Conservation (phyloP, 2,797 vertebrate species). For the Pagetopsis macropterus region DNA sequence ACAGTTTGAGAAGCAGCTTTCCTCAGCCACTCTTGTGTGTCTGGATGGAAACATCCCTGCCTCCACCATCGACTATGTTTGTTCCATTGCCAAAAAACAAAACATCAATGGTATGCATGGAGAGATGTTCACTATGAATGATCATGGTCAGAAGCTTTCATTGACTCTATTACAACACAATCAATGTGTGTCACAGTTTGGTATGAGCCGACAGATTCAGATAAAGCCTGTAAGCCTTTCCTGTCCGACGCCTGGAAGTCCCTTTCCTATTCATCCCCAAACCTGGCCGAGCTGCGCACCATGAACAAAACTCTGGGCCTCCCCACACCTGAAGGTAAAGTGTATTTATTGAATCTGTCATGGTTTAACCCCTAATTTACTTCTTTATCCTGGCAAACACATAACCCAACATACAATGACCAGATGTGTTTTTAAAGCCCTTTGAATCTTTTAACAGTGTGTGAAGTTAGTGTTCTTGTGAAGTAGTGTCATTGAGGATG, state of each 20-base stretch:
- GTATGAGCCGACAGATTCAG: conserved; percentile 91
- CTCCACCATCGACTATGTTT: conserved; percentile 89
- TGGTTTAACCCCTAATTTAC: neutral
- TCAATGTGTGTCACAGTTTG: conserved; percentile 83
- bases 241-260: conserved; percentile 90
- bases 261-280: conserved; percentile 89
- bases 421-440: no score
- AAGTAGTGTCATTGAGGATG: conserved; percentile 31
- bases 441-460: neutral
- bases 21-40: conserved; percentile 85
- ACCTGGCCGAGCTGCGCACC: conserved; percentile 86
- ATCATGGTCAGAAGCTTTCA: neutral
- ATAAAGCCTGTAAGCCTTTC: conserved; percentile 92
- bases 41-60: conserved; percentile 91
- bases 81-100: conserved; percentile 83
- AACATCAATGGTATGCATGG: conserved; percentile 81
- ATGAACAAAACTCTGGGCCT: conserved; percentile 87
- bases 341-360: neutral
- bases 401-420: neutral
- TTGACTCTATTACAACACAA: conserved; percentile 25
- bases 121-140: neutral
- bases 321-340: conserved; percentile 85
- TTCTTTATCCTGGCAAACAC: neutral
- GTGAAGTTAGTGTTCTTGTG: conserved; percentile 14
- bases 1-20: conserved; percentile 86